Conservation (phyloP, 2,797 vertebrate genomes). For the Rhabdomys pumilio region DNA sequence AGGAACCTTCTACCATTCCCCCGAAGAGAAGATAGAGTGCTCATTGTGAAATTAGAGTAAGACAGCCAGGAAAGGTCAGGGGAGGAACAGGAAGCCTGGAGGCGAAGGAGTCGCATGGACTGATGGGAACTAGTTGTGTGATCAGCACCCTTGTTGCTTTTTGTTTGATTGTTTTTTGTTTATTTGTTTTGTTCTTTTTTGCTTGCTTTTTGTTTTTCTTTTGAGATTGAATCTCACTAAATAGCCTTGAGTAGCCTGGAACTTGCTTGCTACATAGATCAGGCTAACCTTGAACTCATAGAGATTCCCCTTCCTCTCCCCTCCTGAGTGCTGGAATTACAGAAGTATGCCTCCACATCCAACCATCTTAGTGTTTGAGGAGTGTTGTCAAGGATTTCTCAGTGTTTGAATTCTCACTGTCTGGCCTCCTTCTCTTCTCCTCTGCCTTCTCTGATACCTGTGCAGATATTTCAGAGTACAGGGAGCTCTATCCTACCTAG, state of each 20-base stretch:
- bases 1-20: conserved; percentile 4
- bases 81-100: not conserved
- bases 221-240: not conserved
- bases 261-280: not conserved
- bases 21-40: not conserved
- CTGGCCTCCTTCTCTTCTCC: conserved; percentile 10
- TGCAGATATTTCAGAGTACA: not conserved
- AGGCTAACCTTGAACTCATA: not conserved
- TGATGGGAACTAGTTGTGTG: not conserved
- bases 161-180: not conserved
- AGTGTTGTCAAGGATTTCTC: not conserved
- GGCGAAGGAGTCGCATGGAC: not conserved
- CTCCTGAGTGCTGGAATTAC: not conserved
- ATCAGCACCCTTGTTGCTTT: not conserved
- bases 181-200: not conserved
- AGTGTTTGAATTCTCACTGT: not conserved
- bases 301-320: not conserved
- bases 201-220: not conserved
- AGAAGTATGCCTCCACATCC: not conserved
- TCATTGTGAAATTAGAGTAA: conserved; percentile 39
- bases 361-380: not conserved
- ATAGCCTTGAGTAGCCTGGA: not conserved
- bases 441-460: not conserved
- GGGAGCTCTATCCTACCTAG: not conserved
- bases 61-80: not conserved